phyloP scores from a whole-genome alignment of 1,140 invertebrate genomes.

The Neuroterus valhalla region DNA sequence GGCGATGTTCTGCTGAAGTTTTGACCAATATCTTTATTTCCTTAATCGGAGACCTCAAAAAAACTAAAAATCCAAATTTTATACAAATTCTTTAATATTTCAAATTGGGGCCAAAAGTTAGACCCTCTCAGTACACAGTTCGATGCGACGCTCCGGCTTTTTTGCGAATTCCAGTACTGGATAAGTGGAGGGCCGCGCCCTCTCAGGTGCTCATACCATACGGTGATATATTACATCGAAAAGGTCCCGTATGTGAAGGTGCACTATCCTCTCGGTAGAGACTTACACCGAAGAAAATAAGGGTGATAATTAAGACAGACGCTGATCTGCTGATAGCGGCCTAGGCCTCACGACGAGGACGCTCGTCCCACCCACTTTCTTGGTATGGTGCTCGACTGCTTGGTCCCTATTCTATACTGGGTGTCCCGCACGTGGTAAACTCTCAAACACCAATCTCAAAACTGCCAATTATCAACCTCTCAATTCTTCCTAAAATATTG shows the following conservation, averaged over 20 bases:
- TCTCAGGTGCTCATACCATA: conserved; percentile 53
- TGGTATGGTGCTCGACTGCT: background rate
- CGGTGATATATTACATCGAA: conserved; percentile 53
- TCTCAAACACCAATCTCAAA: conserved; percentile 5
- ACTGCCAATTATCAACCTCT: conserved; percentile 26
- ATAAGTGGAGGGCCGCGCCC: conserved; percentile 50
- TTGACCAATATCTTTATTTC: too few relatives aligned
- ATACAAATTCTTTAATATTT: too few relatives aligned
- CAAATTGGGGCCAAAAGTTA: too few relatives aligned
- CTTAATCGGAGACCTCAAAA: too few relatives aligned
- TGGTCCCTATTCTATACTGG: background rate
- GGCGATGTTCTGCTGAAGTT: too few relatives aligned
- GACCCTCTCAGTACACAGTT: too few relatives aligned
- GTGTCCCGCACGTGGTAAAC: conserved; percentile 13
- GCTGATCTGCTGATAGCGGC: conserved; percentile 68
- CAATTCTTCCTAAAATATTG: conserved; percentile 21
- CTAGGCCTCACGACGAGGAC: conserved; percentile 56
- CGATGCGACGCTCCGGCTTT: background rate
- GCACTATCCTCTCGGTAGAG: conserved; percentile 36
- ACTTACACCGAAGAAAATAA: conserved; percentile 51
- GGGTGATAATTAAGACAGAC: conserved; percentile 72
- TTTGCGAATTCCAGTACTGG: conserved; percentile 18
- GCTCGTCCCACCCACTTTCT: conserved; percentile 42
- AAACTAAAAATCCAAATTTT: too few relatives aligned
- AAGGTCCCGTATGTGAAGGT: conserved; percentile 37